Evolutionary conservation across 30 jellyfish, hydroid and myxozoan species (phyloP).

Genomic region (Rhopilema esculentum): DNA sequence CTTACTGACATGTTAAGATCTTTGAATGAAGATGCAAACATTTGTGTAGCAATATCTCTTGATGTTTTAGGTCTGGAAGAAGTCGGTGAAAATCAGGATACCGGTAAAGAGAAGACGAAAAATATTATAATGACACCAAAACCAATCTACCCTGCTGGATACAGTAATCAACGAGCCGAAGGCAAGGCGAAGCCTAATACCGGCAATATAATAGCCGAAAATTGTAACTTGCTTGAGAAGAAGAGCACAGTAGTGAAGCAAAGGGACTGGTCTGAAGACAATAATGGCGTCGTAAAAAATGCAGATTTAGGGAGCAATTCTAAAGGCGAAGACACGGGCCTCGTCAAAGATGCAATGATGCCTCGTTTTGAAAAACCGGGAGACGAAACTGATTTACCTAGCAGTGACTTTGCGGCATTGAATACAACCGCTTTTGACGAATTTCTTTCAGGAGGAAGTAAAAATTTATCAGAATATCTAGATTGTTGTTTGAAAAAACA

Average conservation of each 20-base stretch:
- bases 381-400: slow-evolving; percentile 41
- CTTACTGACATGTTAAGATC: too few relatives aligned
- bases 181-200: neutral
- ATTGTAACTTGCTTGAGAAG: neutral
- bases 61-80: neutral
- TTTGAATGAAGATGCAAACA: too few relatives aligned
- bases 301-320: neutral
- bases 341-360: slow-evolving; percentile 68
- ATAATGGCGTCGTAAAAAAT: neutral
- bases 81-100: neutral
- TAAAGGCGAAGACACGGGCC: slow-evolving; percentile 6
- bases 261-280: neutral
- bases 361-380: slow-evolving; percentile 48
- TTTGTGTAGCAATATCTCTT: neutral
- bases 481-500: slow-evolving; percentile 14
- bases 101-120: neutral
- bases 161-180: neutral
- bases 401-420: slow-evolving; percentile 10
- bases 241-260: neutral
- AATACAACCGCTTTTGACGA: slow-evolving; percentile 53
- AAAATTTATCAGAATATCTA: slow-evolving; percentile 22
- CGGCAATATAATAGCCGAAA: neutral
- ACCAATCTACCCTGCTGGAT: slow-evolving; percentile 52
- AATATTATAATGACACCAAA: slow-evolving; percentile 54
- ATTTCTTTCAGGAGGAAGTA: slow-evolving; percentile 48